Conservation (phyloP, 2,888 invertebrate genomes). For the Sminthurinus aureus region DNA sequence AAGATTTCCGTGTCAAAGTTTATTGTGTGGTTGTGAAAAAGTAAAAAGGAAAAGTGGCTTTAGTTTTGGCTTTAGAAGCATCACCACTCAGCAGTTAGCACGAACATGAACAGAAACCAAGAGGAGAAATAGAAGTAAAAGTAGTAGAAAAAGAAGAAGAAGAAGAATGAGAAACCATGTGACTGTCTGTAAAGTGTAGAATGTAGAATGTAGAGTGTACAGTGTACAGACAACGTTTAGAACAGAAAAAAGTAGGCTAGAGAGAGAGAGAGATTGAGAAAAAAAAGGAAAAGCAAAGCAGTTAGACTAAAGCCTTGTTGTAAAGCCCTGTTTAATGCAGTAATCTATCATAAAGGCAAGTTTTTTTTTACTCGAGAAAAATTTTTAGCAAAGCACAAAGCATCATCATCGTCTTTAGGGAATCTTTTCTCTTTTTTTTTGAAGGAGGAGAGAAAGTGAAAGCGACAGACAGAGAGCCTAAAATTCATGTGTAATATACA, state of each 20-base stretch:
- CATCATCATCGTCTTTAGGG: not conserved
- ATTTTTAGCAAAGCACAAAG: not conserved
- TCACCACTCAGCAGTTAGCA: too few species aligned
- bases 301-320: constrained; percentile 8
- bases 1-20: not conserved
- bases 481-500: too few species aligned
- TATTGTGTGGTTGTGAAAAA: not conserved
- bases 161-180: too few species aligned
- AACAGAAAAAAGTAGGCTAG: not conserved
- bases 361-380: not conserved
- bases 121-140: too few species aligned
- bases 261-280: not conserved
- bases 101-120: too few species aligned
- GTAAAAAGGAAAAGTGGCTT: not conserved
- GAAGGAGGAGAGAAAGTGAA: not conserved
- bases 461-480: not conserved
- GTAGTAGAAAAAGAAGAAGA: too few species aligned
- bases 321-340: constrained; percentile 17
- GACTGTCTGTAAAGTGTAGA: too few species aligned
- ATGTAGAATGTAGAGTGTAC: too few species aligned
- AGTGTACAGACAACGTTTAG: too few species aligned
- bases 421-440: constrained; percentile 4
- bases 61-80: not conserved
- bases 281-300: not conserved
- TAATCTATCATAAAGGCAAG: constrained; percentile 4